Base-by-base conservation (phyloP, 1,140 invertebrate genomes). In the Dendroctonus valens region DNA sequence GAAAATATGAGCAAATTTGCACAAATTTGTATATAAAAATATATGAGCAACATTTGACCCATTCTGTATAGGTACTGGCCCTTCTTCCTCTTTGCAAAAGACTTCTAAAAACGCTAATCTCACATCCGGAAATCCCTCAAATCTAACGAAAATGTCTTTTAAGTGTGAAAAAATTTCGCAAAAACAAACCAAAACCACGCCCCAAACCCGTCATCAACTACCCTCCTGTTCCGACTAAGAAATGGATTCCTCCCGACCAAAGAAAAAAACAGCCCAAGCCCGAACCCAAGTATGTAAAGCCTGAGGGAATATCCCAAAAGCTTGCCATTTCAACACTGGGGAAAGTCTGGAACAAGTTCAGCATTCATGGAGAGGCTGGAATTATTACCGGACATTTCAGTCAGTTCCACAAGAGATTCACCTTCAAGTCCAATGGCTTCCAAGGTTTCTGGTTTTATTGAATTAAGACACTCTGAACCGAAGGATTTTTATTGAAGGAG, bases 221-320 rank as follows among this genome's bases (percentile, higher is more conserved):
- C 60, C 76, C 76, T 6, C 75, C 75, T 7, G 63, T 77, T 9
- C 65, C 73, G 0, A 73, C 69, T 0, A 73, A 69, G 51, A 77
- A 73, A 73, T 77, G 76, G 76, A 70, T 75, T 15, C 75, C 76
- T 8, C 75, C 75, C 5, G 72, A 77, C 52, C 5, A 73, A 63
- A 64, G 73, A 65, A 53, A 59, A 26, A 71, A 69, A 49, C 68
- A 44, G 52, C 51, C 48, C 12, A 71, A 71, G 54, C 40, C 46
- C 12, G 57, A 63, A 54, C 61, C 66, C 5, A 44, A 69, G 50
- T 70, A 74, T 52, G 44, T 54, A 15, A 76, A 74, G 70, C 75
- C 74, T 1, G 58, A 71, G 49, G 68, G 71, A 40, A 59, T 73
- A 6, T 68, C 67, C 7, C 69, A 71, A 53, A 70, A 73, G 64